Conservation (phyloP, 2,113 vertebrate species). For the Eublepharis macularius region DNA sequence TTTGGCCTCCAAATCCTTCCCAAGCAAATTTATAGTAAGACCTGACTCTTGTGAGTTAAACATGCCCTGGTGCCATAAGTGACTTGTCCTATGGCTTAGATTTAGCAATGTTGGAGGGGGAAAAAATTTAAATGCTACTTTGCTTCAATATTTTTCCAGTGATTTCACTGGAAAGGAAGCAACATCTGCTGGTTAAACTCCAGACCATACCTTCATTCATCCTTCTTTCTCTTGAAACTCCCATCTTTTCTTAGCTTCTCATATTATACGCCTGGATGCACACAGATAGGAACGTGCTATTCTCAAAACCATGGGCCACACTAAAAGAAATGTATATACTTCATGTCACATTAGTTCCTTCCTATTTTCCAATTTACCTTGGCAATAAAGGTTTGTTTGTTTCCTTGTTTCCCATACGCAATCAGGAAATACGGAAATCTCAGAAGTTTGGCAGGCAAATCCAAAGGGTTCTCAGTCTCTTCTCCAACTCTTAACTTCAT, state of each 20-base stretch:
- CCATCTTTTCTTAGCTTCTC: not conserved
- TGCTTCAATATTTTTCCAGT: not conserved
- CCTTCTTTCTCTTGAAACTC: not conserved
- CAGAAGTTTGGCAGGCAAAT: not conserved
- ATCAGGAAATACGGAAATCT: not conserved
- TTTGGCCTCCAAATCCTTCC: not conserved
- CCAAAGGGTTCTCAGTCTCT: not conserved
- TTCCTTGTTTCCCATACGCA: not conserved
- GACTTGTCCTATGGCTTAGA: not conserved
- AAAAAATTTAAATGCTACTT: not conserved
- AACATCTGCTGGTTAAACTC: not conserved
- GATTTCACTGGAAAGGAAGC: not conserved
- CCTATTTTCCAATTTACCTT: constrained; percentile 6
- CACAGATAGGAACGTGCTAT: not conserved
- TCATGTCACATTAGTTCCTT: not conserved
- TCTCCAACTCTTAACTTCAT: not conserved
- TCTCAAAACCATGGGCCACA: not conserved
- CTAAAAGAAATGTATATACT: not conserved
- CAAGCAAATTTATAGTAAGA: not conserved
- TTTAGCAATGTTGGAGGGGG: not conserved
- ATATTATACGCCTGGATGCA: not conserved
- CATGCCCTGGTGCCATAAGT: not conserved
- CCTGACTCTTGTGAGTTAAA: not conserved
- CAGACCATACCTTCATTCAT: not conserved
- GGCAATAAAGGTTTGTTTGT: not conserved